A percentile compares a stretch with the other conserved stretches of the same genome.
Conservation (phyloP, 2,113 vertebrate species). For the Cololabis saira region DNA sequence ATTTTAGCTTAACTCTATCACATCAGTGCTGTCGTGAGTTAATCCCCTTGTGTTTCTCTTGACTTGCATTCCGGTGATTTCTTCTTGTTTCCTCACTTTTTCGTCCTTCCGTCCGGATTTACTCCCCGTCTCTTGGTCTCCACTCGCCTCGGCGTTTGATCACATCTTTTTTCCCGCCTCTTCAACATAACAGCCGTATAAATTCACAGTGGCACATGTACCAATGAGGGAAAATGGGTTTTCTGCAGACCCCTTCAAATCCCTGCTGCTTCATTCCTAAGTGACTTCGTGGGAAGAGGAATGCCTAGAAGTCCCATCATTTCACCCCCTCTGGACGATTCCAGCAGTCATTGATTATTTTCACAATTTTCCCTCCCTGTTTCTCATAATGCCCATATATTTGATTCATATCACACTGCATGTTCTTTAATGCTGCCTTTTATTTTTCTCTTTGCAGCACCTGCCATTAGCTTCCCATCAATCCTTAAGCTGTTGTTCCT, state of each 20-base stretch:
- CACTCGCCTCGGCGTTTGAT: slow-evolving; percentile 58
- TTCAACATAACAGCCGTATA: slow-evolving; percentile 59
- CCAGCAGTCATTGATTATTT: slow-evolving; percentile 34
- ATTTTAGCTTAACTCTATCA: slow-evolving; percentile 4
- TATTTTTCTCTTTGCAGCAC: slow-evolving; percentile 3
- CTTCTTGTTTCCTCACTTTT: slow-evolving; percentile 7
- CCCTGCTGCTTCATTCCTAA: slow-evolving; percentile 64
- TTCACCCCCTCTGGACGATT: slow-evolving; percentile 30
- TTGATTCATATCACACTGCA: slow-evolving; percentile 1
- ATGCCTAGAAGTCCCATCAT: slow-evolving; percentile 50
- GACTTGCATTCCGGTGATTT: slow-evolving; percentile 31
- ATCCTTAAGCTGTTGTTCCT: slow-evolving; percentile 3
- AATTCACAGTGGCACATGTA: slow-evolving; percentile 68
- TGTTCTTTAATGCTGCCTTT: slow-evolving; percentile 16
- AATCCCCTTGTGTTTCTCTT: slow-evolving; percentile 1
- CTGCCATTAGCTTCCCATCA: slow-evolving; percentile 6
- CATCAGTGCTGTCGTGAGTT: slow-evolving; percentile 9
- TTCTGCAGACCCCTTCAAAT: slow-evolving; percentile 69
- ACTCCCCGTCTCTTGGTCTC: slow-evolving; percentile 45
- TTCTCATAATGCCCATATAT: slow-evolving; percentile 7
- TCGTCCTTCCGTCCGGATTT: slow-evolving; percentile 33
- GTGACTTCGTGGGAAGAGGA: slow-evolving; percentile 59
- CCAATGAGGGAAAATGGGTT: slow-evolving; percentile 70
- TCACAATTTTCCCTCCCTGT: slow-evolving; percentile 16
- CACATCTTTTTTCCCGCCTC: slow-evolving; percentile 60